Percentiles rank a stretch among this genome's conserved stretches.
These are phyloP conservation scores for Drosophila anceps DNA, from an alignment of 2,888 invertebrate species.

Conservation along the genomic window DNA sequence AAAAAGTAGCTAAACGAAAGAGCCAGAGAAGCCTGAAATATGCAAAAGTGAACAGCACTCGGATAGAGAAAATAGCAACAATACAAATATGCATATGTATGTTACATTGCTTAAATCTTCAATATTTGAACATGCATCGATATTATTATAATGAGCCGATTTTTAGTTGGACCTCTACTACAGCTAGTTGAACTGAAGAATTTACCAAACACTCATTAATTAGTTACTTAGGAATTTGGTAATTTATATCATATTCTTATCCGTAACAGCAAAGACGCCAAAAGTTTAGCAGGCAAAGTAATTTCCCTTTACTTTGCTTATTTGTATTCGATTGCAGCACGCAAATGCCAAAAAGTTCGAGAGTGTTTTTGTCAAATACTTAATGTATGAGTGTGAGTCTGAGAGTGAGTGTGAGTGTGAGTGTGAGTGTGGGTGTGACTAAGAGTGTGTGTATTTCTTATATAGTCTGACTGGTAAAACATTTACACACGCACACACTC, in stretches of 20 bases:
- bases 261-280: slow-evolving; percentile 27
- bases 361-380: slow-evolving; percentile 57
- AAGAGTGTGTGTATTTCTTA: slow-evolving; percentile 1
- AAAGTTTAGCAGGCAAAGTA: slow-evolving; percentile 38
- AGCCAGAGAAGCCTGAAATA: slow-evolving; percentile 42
- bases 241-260: slow-evolving; percentile 59
- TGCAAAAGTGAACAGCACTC: slow-evolving; percentile 49
- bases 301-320: slow-evolving; percentile 43
- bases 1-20: slow-evolving; percentile 37
- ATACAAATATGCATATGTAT: slow-evolving; percentile 1
- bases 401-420: background rate
- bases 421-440: background rate
- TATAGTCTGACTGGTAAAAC: slow-evolving; percentile 17
- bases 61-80: slow-evolving; percentile 27
- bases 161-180: background rate
- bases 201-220: slow-evolving; percentile 46
- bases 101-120: too few species aligned
- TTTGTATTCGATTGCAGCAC: slow-evolving; percentile 53
- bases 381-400: background rate
- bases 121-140: slow-evolving; percentile 6
- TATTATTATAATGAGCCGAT: background rate
- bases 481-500: slow-evolving; percentile 16
- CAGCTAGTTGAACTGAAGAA: background rate
- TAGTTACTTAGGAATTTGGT: slow-evolving; percentile 59
- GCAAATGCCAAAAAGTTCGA: slow-evolving; percentile 46